Evolutionary conservation across 2,797 vertebrate species (phyloP).

Genomic region (Silurus lanzhouensis): DNA sequence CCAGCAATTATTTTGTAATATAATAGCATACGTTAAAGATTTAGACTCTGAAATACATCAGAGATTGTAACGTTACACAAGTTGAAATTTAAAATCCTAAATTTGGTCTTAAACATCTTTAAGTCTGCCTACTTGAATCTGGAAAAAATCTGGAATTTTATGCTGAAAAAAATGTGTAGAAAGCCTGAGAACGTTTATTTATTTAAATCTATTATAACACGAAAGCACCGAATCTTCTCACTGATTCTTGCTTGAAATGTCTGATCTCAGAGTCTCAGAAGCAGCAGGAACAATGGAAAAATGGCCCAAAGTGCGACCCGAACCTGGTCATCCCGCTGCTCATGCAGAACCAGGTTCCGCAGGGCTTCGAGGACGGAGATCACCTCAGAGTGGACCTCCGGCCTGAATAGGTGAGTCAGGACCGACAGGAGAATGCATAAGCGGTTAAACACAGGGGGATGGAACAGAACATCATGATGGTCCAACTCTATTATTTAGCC

Average conservation of each 20-base stretch:
- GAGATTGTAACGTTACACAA: too few species aligned
- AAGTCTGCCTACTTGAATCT: too few species aligned
- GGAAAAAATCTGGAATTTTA: too few species aligned
- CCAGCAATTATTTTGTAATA: too few species aligned
- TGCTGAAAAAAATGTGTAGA: too few species aligned
- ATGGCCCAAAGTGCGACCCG: constrained; percentile 64
- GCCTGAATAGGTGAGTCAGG: constrained; percentile 76
- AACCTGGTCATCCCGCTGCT: constrained; percentile 78
- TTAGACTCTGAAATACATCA: too few species aligned
- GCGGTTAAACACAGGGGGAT: background rate
- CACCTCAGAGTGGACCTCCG: constrained; percentile 76
- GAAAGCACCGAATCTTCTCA: background rate
- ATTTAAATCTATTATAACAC: background rate
- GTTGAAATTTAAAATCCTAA: too few species aligned
- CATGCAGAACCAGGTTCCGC: constrained; percentile 79
- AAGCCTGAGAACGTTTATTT: too few species aligned
- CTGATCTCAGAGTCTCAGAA: constrained; percentile 73
- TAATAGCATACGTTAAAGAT: too few species aligned
- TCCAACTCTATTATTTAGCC: too few species aligned
- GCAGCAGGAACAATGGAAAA: constrained; percentile 75
- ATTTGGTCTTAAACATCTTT: too few species aligned
- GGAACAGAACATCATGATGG: background rate
- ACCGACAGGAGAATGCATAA: background rate
- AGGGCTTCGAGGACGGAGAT: constrained; percentile 81
- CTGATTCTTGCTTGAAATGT: background rate